Evolutionary conservation across 1,140 invertebrate genomes (phyloP), one percentile per base, ranked within the genome.

Genomic region (Goniozus legneri): DNA sequence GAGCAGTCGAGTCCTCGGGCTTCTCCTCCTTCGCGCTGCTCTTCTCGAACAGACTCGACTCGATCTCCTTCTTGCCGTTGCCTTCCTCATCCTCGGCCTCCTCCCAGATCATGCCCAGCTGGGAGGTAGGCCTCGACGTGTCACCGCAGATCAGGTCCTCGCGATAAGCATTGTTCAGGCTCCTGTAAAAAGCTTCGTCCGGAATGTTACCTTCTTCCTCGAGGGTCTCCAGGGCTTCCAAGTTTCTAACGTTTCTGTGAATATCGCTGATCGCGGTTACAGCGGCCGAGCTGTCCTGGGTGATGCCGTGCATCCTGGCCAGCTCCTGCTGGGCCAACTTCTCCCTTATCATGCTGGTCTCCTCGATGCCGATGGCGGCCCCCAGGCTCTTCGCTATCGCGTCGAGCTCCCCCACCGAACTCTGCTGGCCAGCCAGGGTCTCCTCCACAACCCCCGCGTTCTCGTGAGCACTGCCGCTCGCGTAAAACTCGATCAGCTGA

Each of bases 131-230:
- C 45, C 80, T 77, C 4, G 80, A 81, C 14, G 74, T 76, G 62
- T 84, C 80, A 56, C 83, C 79, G 58, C 80, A 82, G 20, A 83
- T 83, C 18, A 86, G 71, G 66, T 90, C 87, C 55, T 92, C 88
- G 30, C 89, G 78, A 71, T 92, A 92, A 16, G 88, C 89, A 65
- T 88, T 87, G 72, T 93, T 92, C 14, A 94, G 77, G 65, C 87
- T 91, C 54, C 88, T 82, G 69, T 94, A 93, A 75, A 92, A 94
- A 8, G 87, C 88, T 73, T 94, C 91, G 65, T 91, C 87, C 3
- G 89, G 87, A 30, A 80, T 76, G 52, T 77, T 73, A 34, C 69
- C 66, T 58, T 81, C 76, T 37, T 80, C 79, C 22, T 74, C 71
- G 12, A 80, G 54, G 4, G 69, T 77, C 47, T 68, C 75, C 30